Conservation (phyloP, 2,113 vertebrate genomes). For the Malurus melanocephalus region DNA sequence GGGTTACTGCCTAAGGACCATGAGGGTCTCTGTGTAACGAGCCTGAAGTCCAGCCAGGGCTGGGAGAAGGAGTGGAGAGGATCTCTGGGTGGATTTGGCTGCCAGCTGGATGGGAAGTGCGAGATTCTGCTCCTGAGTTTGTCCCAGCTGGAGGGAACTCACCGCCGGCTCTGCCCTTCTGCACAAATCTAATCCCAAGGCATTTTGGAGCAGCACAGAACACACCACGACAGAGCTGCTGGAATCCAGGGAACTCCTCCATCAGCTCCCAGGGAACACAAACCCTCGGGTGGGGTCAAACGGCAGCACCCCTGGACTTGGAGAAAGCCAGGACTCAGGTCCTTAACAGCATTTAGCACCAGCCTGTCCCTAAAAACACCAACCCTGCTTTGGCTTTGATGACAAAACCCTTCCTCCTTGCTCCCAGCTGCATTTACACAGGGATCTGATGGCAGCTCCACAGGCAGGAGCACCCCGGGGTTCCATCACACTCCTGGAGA, state of each 20-base stretch:
- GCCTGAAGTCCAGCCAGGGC: not conserved
- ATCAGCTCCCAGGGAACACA: not conserved
- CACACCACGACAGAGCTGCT: not conserved
- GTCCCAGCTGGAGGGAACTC: conserved; percentile 11
- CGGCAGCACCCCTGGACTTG: not conserved
- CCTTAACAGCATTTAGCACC: not conserved
- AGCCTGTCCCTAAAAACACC: not conserved
- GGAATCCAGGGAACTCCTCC: not conserved
- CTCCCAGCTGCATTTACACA: not conserved
- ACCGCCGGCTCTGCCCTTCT: not conserved
- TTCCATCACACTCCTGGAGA: not conserved
- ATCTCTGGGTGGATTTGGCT: not conserved
- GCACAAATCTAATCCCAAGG: not conserved
- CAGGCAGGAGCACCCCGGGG: not conserved
- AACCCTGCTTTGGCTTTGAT: not conserved
- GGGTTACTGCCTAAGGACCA: not conserved
- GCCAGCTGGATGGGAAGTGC: not conserved
- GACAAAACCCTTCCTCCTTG: not conserved
- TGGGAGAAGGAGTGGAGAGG: not conserved
- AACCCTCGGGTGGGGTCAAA: not conserved
- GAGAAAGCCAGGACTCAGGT: not conserved
- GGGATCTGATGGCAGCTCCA: not conserved
- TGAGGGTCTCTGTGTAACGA: not conserved
- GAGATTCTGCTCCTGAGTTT: not conserved
- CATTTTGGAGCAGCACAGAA: not conserved